Evolutionary conservation across 2,797 vertebrate species (phyloP).

Genomic region (Phalanger gymnotis): DNA sequence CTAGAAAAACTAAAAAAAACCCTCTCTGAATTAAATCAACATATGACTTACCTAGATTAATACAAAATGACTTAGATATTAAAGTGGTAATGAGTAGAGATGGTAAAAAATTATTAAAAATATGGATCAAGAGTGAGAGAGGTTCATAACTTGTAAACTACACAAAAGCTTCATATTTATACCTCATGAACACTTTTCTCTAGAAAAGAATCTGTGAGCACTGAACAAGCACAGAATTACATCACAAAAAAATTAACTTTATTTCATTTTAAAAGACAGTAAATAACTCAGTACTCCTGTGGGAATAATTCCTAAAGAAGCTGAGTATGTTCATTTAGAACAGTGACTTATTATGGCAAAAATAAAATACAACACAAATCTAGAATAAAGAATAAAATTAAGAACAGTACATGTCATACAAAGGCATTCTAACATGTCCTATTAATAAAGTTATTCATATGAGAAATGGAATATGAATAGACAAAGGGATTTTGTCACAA

Average conservation of each 20-base stretch:
- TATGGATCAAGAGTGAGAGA: not conserved
- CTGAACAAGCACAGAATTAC: not conserved
- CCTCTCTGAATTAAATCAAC: not conserved
- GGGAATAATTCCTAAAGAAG: not conserved
- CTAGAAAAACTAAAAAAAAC: not conserved
- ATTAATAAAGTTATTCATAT: not conserved
- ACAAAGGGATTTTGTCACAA: not conserved
- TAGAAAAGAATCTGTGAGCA: not conserved
- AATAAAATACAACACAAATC: not conserved
- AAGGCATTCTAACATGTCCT: not conserved
- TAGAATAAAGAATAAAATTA: not conserved
- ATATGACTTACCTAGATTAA: not conserved
- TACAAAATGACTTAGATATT: not conserved
- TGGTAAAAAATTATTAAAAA: not conserved
- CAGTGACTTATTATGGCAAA: not conserved
- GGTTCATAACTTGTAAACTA: not conserved
- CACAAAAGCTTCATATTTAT: not conserved
- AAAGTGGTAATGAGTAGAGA: not conserved
- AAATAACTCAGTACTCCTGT: not conserved
- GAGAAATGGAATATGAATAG: not conserved
- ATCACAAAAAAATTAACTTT: not conserved
- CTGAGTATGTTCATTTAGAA: not conserved
- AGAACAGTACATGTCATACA: not conserved
- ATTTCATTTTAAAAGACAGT: not conserved
- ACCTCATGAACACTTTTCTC: not conserved